A percentile compares a stretch with the other conserved stretches of the same genome.
Evolutionary conservation across 2,888 invertebrate species (phyloP).

Genomic region (Helleia helle): DNA sequence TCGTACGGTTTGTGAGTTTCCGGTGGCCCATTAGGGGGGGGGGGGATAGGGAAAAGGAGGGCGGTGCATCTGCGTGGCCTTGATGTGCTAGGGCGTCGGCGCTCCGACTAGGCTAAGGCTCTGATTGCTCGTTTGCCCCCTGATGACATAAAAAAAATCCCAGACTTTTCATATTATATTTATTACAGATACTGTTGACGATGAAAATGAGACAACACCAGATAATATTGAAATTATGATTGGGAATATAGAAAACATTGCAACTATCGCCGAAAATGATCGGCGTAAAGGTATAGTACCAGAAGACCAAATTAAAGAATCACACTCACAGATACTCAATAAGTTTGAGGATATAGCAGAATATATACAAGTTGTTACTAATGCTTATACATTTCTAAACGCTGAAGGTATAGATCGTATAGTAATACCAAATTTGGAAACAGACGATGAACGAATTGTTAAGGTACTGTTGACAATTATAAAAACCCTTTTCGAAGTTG

Average conservation of each 20-base stretch:
- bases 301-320: constrained; percentile 25
- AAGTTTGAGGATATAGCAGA: constrained; percentile 30
- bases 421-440: constrained; percentile 29
- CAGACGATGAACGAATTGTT: constrained; percentile 29
- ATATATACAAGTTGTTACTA: constrained; percentile 27
- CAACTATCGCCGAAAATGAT: neutral
- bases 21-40: too few species aligned
- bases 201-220: neutral
- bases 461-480: constrained; percentile 31
- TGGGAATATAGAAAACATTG: neutral
- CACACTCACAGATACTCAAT: constrained; percentile 29
- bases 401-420: constrained; percentile 40
- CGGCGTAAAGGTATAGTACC: constrained; percentile 4
- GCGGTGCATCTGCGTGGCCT: too few species aligned
- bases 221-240: neutral
- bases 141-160: too few species aligned
- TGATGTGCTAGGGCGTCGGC: too few species aligned
- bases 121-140: too few species aligned
- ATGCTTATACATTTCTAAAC: constrained; percentile 38
- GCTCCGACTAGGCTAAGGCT: too few species aligned
- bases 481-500: constrained; percentile 36
- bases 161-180: too few species aligned
- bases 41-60: too few species aligned
- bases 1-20: too few species aligned
- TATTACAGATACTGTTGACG: neutral